phyloP scores from a whole-genome alignment of 2,113 vertebrate species.

The Amphilophus citrinellus region DNA sequence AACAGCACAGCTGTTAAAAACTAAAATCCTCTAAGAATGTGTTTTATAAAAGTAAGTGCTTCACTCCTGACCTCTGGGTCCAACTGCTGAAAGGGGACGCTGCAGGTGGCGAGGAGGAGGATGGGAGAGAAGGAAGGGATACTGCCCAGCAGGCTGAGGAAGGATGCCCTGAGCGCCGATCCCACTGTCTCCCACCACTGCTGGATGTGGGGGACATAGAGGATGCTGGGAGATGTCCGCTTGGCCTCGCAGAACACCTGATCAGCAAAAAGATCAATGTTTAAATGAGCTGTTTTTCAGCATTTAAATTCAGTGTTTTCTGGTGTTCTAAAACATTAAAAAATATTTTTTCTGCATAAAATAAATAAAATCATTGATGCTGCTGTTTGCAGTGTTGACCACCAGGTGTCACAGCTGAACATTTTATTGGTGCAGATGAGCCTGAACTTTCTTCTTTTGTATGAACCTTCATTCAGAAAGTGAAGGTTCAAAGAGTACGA shows the following conservation, averaged over 20 bases:
- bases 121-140: slow-evolving; percentile 89
- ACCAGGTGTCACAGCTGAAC: not conserved
- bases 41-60: not conserved
- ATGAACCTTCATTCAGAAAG: not conserved
- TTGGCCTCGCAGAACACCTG: slow-evolving; percentile 89
- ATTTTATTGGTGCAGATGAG: too few species aligned
- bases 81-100: slow-evolving; percentile 25
- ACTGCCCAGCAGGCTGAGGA: slow-evolving; percentile 84
- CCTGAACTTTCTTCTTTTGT: not conserved
- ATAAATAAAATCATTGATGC: not conserved
- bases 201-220: slow-evolving; percentile 88
- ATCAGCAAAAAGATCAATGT: not conserved
- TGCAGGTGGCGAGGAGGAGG: slow-evolving; percentile 88
- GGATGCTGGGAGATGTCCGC: slow-evolving; percentile 87
- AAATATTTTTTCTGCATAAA: not conserved
- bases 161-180: slow-evolving; percentile 82
- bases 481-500: too few species aligned
- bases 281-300: not conserved
- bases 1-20: not conserved
- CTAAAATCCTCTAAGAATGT: not conserved
- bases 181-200: slow-evolving; percentile 89
- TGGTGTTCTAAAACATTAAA: not conserved
- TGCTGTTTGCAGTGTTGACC: not conserved
- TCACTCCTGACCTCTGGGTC: slow-evolving; percentile 54
- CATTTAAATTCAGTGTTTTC: not conserved